These are phyloP conservation scores for Himalopsyche tibetana DNA, from an alignment of 2,888 invertebrate genomes.

Conservation along the genomic window DNA sequence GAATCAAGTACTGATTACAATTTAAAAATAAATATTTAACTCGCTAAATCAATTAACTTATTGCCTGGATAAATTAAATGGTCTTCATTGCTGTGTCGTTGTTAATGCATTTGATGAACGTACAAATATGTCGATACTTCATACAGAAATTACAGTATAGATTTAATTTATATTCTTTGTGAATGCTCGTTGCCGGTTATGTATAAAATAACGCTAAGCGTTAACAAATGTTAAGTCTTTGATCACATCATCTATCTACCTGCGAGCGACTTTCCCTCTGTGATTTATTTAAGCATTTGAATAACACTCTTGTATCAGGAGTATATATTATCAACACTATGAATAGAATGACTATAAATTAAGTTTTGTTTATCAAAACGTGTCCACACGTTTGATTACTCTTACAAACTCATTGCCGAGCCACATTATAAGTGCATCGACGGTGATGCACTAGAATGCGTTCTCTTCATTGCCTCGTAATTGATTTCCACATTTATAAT, in stretches of 20 bases:
- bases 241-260: not conserved
- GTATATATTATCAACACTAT: not conserved
- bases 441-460: not conserved
- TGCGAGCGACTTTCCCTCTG: not conserved
- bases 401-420: not conserved
- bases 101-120: not conserved
- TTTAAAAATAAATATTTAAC: no score
- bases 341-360: constrained; percentile 34
- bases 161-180: not conserved
- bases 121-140: no score
- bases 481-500: not conserved
- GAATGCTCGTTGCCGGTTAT: constrained; percentile 1
- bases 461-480: not conserved
- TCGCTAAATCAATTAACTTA: no score
- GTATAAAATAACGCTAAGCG: not conserved
- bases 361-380: constrained; percentile 40
- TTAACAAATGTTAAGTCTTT: not conserved
- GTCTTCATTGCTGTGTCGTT: no score
- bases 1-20: no score
- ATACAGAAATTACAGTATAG: not conserved
- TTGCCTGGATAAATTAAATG: no score
- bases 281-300: constrained; percentile 23
- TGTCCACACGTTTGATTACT: constrained; percentile 32
- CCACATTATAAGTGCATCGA: not conserved
- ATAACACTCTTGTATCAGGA: not conserved